These are phyloP conservation scores for Oncorhynchus keta DNA, from an alignment of 2,113 vertebrate genomes.

Conservation along the genomic window DNA sequence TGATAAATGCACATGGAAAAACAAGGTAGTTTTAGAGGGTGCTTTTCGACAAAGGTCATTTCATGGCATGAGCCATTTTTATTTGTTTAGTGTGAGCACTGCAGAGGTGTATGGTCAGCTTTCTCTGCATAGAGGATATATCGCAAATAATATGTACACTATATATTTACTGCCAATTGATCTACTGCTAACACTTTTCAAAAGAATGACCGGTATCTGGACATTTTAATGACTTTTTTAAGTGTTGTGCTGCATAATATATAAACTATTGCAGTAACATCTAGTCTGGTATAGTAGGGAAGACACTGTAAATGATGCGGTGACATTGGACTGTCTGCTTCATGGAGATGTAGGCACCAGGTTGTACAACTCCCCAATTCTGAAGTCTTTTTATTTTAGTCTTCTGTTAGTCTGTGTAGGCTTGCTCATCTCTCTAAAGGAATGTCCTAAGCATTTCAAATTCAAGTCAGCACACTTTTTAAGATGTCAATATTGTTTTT, in stretches of 20 bases:
- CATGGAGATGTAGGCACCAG: no score
- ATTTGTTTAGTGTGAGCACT: neutral
- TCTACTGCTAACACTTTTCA: neutral
- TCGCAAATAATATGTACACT: neutral
- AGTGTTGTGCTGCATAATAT: neutral
- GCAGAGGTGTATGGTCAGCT: neutral
- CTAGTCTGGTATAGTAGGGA: no score
- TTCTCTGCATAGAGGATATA: neutral
- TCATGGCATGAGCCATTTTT: neutral
- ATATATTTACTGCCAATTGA: neutral
- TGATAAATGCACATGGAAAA: slow-evolving; percentile 28
- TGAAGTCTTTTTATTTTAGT: no score
- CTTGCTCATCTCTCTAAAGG: no score
- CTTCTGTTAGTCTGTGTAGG: no score
- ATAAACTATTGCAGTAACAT: neutral
- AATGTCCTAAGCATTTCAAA: no score
- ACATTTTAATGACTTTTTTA: neutral
- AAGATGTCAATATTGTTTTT: slow-evolving; percentile 10
- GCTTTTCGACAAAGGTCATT: neutral
- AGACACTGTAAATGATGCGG: no score
- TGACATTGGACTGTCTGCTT: no score
- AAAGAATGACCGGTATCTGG: neutral
- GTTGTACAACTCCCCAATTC: no score
- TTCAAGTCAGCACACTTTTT: neutral
- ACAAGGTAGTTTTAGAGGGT: neutral